phyloP scores from a whole-genome alignment of 2,797 vertebrate species.

The Intellagama lesueurii region DNA sequence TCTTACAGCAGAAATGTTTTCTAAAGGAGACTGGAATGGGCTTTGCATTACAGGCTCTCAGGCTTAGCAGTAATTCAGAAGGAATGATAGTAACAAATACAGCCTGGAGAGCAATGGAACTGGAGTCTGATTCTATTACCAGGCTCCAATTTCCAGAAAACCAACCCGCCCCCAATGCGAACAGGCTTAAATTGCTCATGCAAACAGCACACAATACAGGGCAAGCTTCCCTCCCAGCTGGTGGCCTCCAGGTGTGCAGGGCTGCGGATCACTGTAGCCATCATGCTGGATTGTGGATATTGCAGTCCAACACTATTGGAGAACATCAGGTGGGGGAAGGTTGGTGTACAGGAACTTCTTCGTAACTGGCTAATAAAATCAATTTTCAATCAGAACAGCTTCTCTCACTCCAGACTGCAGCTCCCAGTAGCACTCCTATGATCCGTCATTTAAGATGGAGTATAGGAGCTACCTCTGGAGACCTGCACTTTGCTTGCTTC shows the following conservation, averaged over 20 bases:
- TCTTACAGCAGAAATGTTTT: not conserved
- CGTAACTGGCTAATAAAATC: not conserved
- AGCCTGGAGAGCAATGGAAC: slow-evolving; percentile 16
- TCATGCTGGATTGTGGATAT: not conserved
- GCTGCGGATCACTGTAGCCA: too few relatives aligned
- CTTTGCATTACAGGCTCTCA: slow-evolving; percentile 5
- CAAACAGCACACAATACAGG: not conserved
- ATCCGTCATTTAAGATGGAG: too few relatives aligned
- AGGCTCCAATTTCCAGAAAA: not conserved
- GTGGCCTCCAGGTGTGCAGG: not conserved
- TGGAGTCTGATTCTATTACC: slow-evolving; percentile 20
- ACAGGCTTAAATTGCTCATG: slow-evolving; percentile 4
- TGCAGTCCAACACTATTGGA: not conserved
- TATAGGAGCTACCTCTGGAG: too few relatives aligned
- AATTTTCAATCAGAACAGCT: not conserved
- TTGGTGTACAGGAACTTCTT: not conserved
- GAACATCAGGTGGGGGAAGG: not conserved
- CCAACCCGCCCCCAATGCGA: not conserved
- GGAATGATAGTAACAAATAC: not conserved
- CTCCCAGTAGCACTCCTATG: too few relatives aligned
- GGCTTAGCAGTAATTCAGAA: not conserved
- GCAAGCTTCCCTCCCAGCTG: not conserved
- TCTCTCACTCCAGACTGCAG: not conserved
- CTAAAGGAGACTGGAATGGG: slow-evolving; percentile 13
- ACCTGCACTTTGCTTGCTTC: too few relatives aligned